Percentiles rank a stretch among this genome's conserved stretches.
phyloP scores from a whole-genome alignment of 2,113 vertebrate genomes.

The Urocolius indicus region DNA sequence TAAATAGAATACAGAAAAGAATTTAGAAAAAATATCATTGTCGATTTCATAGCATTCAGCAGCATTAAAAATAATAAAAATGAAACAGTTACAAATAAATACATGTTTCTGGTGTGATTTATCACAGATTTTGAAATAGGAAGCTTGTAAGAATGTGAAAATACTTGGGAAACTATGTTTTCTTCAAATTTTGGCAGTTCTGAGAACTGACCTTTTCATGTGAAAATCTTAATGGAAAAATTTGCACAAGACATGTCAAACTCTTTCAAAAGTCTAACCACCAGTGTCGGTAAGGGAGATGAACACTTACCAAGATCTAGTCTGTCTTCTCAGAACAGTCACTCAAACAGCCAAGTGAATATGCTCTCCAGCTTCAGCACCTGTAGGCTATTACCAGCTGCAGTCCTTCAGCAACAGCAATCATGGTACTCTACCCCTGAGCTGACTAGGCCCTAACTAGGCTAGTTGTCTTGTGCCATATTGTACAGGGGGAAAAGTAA shows the following conservation, averaged over 20 bases:
- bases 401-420: not conserved
- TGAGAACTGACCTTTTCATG: not conserved
- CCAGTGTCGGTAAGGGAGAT: not conserved
- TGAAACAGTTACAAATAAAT: too few relatives aligned
- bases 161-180: too few relatives aligned
- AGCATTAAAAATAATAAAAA: too few relatives aligned
- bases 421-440: not conserved
- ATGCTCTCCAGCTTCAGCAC: not conserved
- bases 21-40: too few relatives aligned
- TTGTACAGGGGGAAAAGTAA: not conserved
- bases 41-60: too few relatives aligned
- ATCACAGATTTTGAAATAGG: too few relatives aligned
- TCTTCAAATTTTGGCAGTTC: too few relatives aligned
- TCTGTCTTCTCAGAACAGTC: not conserved
- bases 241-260: not conserved
- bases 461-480: not conserved
- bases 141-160: too few relatives aligned
- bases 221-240: constrained; percentile 7
- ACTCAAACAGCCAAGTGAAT: not conserved
- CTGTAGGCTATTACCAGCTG: not conserved
- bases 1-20: too few relatives aligned
- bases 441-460: not conserved
- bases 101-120: too few relatives aligned
- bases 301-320: not conserved
- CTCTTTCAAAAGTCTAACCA: not conserved